Conservation (phyloP, 2,888 invertebrate species). For the Macrosiphum euphorbiae region DNA sequence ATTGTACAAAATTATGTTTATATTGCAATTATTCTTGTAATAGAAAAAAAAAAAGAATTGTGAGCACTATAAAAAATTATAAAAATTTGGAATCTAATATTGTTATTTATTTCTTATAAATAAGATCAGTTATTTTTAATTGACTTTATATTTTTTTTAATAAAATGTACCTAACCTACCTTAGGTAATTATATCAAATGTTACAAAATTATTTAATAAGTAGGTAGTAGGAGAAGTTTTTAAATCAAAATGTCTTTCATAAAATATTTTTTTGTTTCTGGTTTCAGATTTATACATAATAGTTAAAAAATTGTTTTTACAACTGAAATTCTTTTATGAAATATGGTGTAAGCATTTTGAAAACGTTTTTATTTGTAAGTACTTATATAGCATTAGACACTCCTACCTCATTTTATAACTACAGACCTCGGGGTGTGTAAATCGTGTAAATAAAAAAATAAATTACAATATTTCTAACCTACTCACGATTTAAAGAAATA, state of each 20-base stretch:
- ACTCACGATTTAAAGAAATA: constrained; percentile 21
- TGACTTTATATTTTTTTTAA: neutral
- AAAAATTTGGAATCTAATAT: neutral
- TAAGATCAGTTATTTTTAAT: neutral
- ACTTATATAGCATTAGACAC: neutral
- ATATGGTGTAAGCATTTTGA: neutral
- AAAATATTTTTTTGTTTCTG: neutral
- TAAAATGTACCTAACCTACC: neutral
- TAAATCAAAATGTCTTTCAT: neutral
- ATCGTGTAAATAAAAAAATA: constrained; percentile 24
- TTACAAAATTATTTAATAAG: neutral
- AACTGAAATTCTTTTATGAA: neutral
- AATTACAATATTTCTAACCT: constrained; percentile 10
- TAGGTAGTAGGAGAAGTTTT: neutral
- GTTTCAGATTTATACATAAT: neutral
- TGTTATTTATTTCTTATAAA: neutral
- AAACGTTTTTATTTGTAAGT: neutral
- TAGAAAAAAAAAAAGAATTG: neutral
- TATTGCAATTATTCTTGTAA: no score
- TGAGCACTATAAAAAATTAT: neutral
- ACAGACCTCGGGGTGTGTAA: neutral
- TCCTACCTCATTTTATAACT: constrained; percentile 31
- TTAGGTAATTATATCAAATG: neutral
- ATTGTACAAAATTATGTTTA: neutral
- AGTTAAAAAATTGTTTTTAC: neutral